phyloP scores from a whole-genome alignment of 2,113 vertebrate species.

The Myrmecophaga tridactyla region DNA sequence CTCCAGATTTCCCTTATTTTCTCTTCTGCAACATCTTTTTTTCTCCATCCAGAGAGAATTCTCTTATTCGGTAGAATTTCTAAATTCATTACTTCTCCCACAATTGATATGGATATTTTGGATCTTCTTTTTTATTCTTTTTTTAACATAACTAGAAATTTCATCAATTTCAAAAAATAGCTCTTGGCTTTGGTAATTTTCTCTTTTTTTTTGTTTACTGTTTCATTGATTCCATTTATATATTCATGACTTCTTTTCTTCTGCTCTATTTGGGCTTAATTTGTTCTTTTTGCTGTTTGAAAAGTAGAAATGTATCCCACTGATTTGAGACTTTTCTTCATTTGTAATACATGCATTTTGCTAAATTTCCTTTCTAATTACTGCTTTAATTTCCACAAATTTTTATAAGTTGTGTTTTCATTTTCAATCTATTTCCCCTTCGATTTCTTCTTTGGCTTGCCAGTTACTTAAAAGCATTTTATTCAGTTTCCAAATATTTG shows the following conservation, averaged over 20 bases:
- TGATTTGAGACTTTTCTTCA: neutral
- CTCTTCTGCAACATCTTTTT: neutral
- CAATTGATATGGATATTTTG: neutral
- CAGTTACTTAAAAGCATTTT: neutral
- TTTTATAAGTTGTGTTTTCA: neutral
- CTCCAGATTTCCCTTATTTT: neutral
- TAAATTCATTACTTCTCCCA: neutral
- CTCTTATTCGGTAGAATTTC: neutral
- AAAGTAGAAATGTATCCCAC: too few relatives aligned
- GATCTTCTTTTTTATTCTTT: neutral
- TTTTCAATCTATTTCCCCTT: neutral
- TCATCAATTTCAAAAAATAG: neutral
- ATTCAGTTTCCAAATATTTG: neutral
- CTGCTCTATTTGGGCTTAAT: neutral
- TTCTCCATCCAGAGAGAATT: neutral
- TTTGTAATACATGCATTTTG: neutral
- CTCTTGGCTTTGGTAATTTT: neutral
- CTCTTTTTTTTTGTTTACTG: too few relatives aligned
- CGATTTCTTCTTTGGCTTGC: too few relatives aligned
- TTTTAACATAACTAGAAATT: neutral
- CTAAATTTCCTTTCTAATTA: neutral
- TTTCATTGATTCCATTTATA: too few relatives aligned
- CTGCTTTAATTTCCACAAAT: neutral
- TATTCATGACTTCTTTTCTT: neutral
- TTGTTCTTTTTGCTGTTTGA: too few relatives aligned